Base-by-base conservation (phyloP, 2,113 vertebrate genomes). In the Catagonus wagneri region DNA sequence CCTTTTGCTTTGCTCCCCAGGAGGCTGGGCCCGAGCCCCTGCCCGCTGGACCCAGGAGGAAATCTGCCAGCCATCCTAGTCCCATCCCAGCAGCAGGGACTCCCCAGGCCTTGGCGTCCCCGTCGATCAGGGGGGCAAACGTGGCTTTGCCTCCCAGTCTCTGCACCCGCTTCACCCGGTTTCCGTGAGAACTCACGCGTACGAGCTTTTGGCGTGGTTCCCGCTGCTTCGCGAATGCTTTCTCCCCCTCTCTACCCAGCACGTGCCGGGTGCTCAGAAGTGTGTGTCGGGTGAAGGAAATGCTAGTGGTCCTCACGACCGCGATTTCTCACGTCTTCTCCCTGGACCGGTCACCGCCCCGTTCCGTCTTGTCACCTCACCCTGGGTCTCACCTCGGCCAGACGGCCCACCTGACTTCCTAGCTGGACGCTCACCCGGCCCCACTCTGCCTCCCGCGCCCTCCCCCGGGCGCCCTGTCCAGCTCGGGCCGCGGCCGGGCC, bases 351-450 rank as follows among this genome's bases (percentile, higher is more conserved):
- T 22, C 52, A 29, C 19, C 32, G 14, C 32, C 75, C 32, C 52
- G 11, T 7, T 23, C 52, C 32, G 8, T 52, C 19, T 56, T 10
- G 75, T 56, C 6, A 0, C 19, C 75, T n/a, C 75, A 14, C 2
- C 22, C 11, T 0, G 6, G 52, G 19, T n/a, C n/a, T n/a, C n/a
- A 32, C 17, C 29, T 13, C n/a, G 29, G 17, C 75, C 54, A 16
- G 74, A 7, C 50, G 1, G 29, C 50, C 50, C 0, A 0, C 1
- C 0, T n/a, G 12, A 6, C 75, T 22, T 56, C n/a, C 5, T 1
- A 15, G 19, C 52, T 23, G 75, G 75, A 13, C 22, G 14, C 32
- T 14, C 75, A 52, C 1, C 11, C 52, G 75, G 32, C 1, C 75
- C 32, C 19, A 34, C 32, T 63, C 61, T 23, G 75, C 75, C 75